Evolutionary conservation across 2,797 vertebrate species (phyloP).

Genomic region (Pseudomugil gertrudae): DNA sequence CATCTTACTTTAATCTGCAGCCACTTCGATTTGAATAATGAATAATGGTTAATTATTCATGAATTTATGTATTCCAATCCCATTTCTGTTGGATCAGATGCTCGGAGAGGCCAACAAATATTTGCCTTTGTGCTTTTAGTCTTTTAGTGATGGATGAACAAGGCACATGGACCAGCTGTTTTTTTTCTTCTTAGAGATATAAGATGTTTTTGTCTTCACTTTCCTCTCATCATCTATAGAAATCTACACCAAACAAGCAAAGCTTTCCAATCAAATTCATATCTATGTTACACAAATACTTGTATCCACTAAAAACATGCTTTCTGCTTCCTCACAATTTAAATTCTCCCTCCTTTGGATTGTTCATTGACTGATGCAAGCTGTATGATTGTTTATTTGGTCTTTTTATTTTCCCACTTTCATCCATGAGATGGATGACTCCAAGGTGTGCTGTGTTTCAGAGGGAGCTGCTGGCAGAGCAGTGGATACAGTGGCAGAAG

Average conservation of each 20-base stretch:
- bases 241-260: conserved; percentile 17
- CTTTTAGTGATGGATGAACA: conserved; percentile 16
- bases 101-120: background rate
- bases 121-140: background rate
- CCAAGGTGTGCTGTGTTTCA: conserved; percentile 62
- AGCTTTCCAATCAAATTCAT: conserved; percentile 28
- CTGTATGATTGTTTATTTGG: conserved; percentile 18
- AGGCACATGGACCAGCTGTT: conserved; percentile 17
- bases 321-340: background rate
- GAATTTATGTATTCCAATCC: background rate
- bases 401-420: background rate
- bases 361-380: background rate
- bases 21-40: background rate
- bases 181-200: conserved; percentile 20
- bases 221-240: background rate
- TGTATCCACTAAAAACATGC: conserved; percentile 6
- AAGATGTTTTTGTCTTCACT: background rate
- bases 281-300: conserved; percentile 13
- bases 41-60: background rate
- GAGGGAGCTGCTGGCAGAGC: conserved; percentile 82
- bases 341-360: conserved; percentile 13
- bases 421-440: conserved; percentile 27
- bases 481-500: conserved; percentile 81
- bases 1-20: background rate
- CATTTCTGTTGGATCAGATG: background rate